Conservation (phyloP, 2,113 vertebrate species). For the Lepus americanus region DNA sequence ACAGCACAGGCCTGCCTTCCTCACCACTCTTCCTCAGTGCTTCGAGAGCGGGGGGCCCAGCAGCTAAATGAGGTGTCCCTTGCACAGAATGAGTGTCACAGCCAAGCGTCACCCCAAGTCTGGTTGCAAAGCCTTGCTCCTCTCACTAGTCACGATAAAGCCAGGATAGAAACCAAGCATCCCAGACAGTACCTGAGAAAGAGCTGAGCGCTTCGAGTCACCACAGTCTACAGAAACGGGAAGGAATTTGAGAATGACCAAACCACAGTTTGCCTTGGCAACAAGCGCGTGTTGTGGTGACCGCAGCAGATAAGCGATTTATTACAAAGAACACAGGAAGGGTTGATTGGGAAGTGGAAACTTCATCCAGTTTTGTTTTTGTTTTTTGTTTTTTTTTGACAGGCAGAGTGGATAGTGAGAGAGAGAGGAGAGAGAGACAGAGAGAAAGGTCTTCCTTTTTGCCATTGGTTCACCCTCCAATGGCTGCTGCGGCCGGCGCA, state of each 20-base stretch:
- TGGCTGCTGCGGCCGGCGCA: no score
- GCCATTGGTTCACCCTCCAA: no score
- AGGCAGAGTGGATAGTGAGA: no score
- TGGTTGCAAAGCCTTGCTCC: background rate
- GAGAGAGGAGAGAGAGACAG: no score
- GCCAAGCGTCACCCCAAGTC: background rate
- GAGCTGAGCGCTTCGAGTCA: background rate
- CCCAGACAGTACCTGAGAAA: background rate
- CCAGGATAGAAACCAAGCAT: background rate
- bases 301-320: background rate
- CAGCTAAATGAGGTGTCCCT: background rate
- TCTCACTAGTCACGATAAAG: background rate
- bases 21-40: background rate
- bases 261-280: constrained; percentile 55
- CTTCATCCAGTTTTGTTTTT: background rate
- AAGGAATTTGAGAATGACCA: background rate
- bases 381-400: no score
- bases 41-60: background rate
- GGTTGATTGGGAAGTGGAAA: constrained; percentile 3
- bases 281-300: background rate
- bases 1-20: background rate
- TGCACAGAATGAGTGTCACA: background rate
- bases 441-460: no score
- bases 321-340: constrained; percentile 8
- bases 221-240: background rate